Evolutionary conservation across 2,113 vertebrate species (phyloP).

Genomic region (Oenanthe oenanthe): DNA sequence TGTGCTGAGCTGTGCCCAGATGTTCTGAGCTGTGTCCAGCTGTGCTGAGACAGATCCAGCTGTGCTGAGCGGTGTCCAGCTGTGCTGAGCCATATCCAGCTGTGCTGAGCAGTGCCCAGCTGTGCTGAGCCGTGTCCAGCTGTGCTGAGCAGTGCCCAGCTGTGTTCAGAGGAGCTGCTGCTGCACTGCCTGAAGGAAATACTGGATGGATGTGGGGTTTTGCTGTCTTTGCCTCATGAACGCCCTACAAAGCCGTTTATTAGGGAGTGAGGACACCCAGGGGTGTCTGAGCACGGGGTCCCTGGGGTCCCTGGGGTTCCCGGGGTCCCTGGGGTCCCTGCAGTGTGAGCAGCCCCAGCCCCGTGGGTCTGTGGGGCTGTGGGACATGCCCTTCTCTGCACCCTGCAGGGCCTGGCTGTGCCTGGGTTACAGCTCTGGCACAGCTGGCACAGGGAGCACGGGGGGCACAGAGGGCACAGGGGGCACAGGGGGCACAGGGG

Average conservation of each 20-base stretch:
- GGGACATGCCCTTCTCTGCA: not conserved
- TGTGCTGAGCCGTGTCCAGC: not conserved
- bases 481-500: too few relatives aligned
- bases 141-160: fast-evolving
- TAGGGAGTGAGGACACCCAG: not conserved
- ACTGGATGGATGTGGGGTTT: not conserved
- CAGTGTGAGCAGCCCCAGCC: not conserved
- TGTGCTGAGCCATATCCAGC: not conserved
- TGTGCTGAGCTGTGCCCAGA: too few relatives aligned
- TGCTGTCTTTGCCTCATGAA: not conserved
- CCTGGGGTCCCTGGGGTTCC: fast-evolving
- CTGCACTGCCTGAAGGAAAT: not conserved
- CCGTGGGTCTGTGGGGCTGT: fast-evolving
- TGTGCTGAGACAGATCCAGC: too few relatives aligned
- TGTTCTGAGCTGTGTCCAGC: too few relatives aligned
- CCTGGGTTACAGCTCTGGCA: fast-evolving
- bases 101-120: not conserved
- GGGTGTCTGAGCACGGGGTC: not conserved
- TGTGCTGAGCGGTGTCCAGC: too few relatives aligned
- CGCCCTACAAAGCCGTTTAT: not conserved
- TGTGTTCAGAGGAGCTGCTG: not conserved
- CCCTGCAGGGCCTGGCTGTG: not conserved
- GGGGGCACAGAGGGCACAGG: too few relatives aligned
- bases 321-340: too few relatives aligned
- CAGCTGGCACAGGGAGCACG: too few relatives aligned